Conservation (phyloP, 2,113 vertebrate genomes). For the Ceyx margarethae region DNA sequence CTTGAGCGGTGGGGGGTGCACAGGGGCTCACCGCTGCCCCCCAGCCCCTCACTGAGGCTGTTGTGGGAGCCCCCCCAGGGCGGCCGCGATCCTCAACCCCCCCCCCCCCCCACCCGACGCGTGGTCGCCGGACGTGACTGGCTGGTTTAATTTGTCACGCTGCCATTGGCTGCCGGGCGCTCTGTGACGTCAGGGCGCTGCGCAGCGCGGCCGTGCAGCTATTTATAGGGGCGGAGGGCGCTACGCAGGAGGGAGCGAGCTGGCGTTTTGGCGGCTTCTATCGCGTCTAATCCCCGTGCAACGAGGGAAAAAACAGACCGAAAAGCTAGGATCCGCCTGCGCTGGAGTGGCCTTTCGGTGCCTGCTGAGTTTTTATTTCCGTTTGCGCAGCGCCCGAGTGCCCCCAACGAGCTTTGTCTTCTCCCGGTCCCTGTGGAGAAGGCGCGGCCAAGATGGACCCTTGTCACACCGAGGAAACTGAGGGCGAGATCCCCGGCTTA, state of each 20-base stretch:
- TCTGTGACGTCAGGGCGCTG: not conserved
- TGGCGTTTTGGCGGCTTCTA: not conserved
- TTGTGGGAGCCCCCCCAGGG: not conserved
- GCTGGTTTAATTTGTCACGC: not conserved
- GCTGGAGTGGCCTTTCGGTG: not conserved
- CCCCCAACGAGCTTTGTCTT: not conserved
- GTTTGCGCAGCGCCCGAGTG: not conserved
- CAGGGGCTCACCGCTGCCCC: too few species aligned
- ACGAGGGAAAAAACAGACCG: not conserved
- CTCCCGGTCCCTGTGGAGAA: not conserved
- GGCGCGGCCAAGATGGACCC: conserved; percentile 39
- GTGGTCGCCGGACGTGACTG: not conserved
- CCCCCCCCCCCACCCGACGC: too few species aligned
- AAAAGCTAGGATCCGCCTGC: not conserved
- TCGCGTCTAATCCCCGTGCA: not conserved
- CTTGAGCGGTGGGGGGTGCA: too few species aligned
- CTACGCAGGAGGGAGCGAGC: not conserved
- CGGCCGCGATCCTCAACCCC: too few species aligned
- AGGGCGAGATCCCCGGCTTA: conserved; percentile 51
- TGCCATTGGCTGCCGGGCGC: not conserved
- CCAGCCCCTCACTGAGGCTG: too few species aligned
- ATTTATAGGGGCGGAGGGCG: conserved; percentile 1
- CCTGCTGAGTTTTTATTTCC: not conserved
- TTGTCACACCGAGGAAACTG: conserved; percentile 46
- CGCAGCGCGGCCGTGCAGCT: not conserved